Base-by-base conservation (phyloP, 2,113 vertebrate species). In the Rhodinocichla rosea region DNA sequence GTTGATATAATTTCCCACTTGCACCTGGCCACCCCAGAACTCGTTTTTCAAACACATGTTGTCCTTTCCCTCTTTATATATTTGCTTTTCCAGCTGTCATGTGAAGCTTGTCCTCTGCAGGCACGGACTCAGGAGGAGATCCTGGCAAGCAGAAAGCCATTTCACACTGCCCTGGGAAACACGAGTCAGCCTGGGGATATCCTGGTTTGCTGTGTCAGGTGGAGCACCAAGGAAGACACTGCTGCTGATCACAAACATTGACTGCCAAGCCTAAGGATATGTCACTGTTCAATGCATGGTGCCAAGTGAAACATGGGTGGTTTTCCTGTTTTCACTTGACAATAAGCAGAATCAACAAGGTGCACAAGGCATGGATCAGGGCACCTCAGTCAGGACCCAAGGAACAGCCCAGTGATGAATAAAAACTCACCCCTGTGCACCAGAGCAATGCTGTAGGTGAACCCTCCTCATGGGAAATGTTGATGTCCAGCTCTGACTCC, bases 41-140 rank as follows among this genome's bases (percentile, higher is more conserved):
- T 39, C 70, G 35, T 88, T 95, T 96, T 92, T 90, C 55, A 92
- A 94, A 91, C 70, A 28, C 10, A 40, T 10, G 9, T 24, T 96
- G 45, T 69, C 77, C 42, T 95, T 74, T 87, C 87, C 28, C 30
- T 92, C 71, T 88, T 78, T 71, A 49, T 5, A 2, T 92, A 49
- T 93, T 97, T 95, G 87, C 80, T 79, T 94, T 95, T 57, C 67
- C 93, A 74, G 30, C 2, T 23, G 27, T 37, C 40, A 22, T 75
- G 85, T 63, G 52, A 85, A 95, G 28, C 55, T 94, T 88, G 77
- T 57, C 37, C 65, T 94, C 30, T 60, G 84, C 84, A 96, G 92
- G 83, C 49, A 56, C 62, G 87, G 92, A 52, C 77, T 95, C 92
- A 92, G n/a, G 44, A 94, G 75, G 59, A 73, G 50, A 67, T 28